Base-by-base conservation (phyloP, 2,888 invertebrate species). In the Conops quadrifasciatus region DNA sequence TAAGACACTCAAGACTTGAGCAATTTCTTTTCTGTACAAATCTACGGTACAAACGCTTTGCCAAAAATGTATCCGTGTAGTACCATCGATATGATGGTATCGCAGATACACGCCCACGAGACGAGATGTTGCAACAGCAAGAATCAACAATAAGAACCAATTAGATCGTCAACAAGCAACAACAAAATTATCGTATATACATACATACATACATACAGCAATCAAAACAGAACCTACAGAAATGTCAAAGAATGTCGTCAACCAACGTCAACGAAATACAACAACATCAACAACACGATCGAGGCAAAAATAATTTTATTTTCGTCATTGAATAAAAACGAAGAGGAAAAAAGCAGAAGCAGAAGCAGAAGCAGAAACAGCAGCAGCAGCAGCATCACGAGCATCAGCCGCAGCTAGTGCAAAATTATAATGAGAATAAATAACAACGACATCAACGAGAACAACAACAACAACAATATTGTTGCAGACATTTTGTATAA, bases 401-500 rank as follows among this genome's bases (percentile, higher is more conserved):
- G 9, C 36, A 49, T n/a, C 49, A 49, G 11, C 11, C 7, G 11
- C 11, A 49, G 49, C 19, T 16, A 19, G n/a, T 19, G 15, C 49
- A 16, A 19, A 36, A 36, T 36, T 36, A 9, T 36, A 36, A 36
- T 36, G 36, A 36, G n/a, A 4, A 49, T 49, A 49, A 49, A 49
- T 5, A 49, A 11, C 49, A 49, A 49, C 49, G 49, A n/a, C 49
- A 49, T 5, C n/a, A 49, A 16, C 49, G n/a, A 49, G n/a, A 49
- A 15, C n/a, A 49, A 19, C n/a, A 49, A 19, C 49, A 49, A 11
- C 49, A 49, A 11, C n/a, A 49, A 26, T 26, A 9, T 26, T 63
- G 63, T 26, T 63, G 63, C 58, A 26, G 19, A 43, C 62, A 62
- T 62, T 43, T 62, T 24, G 45, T 21, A 21, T 11, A 45, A 45